Conservation (phyloP, 92 coral and sea anemone species). For the Paramuricea clavata region DNA sequence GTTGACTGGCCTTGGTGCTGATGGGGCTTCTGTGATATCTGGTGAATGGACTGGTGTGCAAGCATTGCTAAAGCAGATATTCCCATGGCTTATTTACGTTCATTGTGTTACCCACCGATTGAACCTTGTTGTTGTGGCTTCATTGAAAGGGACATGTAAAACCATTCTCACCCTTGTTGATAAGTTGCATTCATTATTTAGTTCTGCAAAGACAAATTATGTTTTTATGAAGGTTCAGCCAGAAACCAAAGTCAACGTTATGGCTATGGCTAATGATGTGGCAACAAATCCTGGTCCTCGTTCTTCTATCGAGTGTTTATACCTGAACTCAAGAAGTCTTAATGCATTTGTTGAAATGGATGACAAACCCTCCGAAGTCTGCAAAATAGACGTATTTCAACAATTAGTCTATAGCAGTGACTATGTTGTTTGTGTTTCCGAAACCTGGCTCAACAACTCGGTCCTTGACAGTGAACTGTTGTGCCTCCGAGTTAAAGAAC, state of each 20-base stretch:
- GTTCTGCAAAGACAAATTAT: slow-evolving; percentile 29
- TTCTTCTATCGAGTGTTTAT: background rate
- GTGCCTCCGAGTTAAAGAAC: too few relatives aligned
- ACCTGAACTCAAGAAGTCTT: background rate
- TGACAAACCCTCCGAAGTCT: background rate
- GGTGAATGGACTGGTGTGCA: slow-evolving; percentile 55
- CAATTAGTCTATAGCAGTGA: background rate
- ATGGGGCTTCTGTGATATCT: slow-evolving; percentile 58
- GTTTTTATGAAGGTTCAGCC: slow-evolving; percentile 35
- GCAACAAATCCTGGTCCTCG: too few relatives aligned
- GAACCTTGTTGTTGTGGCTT: slow-evolving; percentile 45
- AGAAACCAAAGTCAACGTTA: slow-evolving; percentile 23
- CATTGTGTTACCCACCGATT: slow-evolving; percentile 63
- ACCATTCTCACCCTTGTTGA: slow-evolving; percentile 37
- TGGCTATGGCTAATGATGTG: too few relatives aligned
- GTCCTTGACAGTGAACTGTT: background rate
- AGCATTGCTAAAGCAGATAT: slow-evolving; percentile 55
- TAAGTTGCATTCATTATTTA: slow-evolving; percentile 30
- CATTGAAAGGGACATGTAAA: slow-evolving; percentile 36
- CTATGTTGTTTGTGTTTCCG: background rate
- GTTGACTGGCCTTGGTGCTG: slow-evolving; percentile 55
- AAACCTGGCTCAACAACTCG: background rate
- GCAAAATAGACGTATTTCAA: background rate
- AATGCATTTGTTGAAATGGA: background rate
- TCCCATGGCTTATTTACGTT: slow-evolving; percentile 54